Conservation (phyloP, 2,113 vertebrate genomes). For the Cyprinus carpio region DNA sequence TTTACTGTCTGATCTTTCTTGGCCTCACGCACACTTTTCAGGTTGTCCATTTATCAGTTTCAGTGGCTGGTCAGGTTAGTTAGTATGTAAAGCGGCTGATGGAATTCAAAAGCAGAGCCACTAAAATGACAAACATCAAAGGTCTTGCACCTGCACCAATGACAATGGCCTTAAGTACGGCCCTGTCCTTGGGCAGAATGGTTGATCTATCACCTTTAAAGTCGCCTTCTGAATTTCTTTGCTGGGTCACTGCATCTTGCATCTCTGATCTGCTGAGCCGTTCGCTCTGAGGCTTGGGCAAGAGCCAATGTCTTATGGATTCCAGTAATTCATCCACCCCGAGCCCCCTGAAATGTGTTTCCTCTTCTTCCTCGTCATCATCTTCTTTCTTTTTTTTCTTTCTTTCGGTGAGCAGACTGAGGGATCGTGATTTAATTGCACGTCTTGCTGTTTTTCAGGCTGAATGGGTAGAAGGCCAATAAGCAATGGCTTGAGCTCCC, state of each 20-base stretch:
- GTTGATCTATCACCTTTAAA: constrained; percentile 62
- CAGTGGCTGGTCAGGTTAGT: constrained; percentile 51
- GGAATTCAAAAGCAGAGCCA: constrained; percentile 56
- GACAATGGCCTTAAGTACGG: constrained; percentile 41
- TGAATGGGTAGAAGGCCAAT: constrained; percentile 51
- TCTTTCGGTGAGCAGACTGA: constrained; percentile 42
- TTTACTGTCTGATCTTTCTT: constrained; percentile 44
- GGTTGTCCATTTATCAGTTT: constrained; percentile 62
- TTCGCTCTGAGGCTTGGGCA: constrained; percentile 48
- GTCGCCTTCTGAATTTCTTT: constrained; percentile 54
- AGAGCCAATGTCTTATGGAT: constrained; percentile 57
- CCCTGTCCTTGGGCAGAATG: constrained; percentile 55
- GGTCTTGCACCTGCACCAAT: constrained; percentile 47
- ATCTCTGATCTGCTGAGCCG: constrained; percentile 46
- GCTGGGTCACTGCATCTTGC: constrained; percentile 57
- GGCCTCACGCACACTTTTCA: constrained; percentile 47
- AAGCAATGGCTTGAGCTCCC: constrained; percentile 45
- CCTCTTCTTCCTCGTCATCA: constrained; percentile 36
- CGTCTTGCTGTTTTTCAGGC: constrained; percentile 57
- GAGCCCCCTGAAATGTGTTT: constrained; percentile 47
- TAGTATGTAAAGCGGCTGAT: constrained; percentile 49
- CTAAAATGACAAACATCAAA: constrained; percentile 58
- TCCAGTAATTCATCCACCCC: constrained; percentile 53
- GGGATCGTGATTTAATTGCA: constrained; percentile 58
- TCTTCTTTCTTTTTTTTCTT: background rate